Conservation (phyloP, 2,888 invertebrate species). For the Chalcis sispes region DNA sequence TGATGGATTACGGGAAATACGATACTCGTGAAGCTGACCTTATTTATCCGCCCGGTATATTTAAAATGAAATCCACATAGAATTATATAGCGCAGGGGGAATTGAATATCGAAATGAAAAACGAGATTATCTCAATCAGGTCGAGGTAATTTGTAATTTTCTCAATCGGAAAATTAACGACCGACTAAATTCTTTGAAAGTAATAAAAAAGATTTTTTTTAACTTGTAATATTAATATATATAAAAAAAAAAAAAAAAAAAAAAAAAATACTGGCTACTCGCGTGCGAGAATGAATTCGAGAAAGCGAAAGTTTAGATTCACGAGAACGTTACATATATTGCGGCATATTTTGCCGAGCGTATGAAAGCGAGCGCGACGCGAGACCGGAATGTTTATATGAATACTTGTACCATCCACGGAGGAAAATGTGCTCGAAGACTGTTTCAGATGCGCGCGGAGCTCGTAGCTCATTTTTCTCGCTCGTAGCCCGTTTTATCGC, state of each 20-base stretch:
- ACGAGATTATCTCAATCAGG: constrained; percentile 37
- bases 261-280: too few species aligned
- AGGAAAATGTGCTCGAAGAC: neutral
- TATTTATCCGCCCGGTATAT: constrained; percentile 18
- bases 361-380: too few species aligned
- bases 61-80: constrained; percentile 25
- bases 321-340: too few species aligned
- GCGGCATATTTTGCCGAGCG: too few species aligned
- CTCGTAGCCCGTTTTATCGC: constrained; percentile 33
- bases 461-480: constrained; percentile 21
- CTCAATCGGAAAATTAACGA: too few species aligned
- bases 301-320: too few species aligned
- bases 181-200: too few species aligned
- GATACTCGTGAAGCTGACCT: constrained; percentile 8
- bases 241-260: neutral
- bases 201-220: constrained; percentile 22
- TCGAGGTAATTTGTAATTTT: constrained; percentile 37
- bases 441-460: neutral
- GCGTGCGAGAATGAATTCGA: too few species aligned
- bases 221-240: neutral
- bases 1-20: constrained; percentile 1
- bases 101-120: constrained; percentile 18
- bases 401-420: too few species aligned
- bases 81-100: constrained; percentile 10
- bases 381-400: too few species aligned